These are phyloP conservation scores for Desoria tigrina DNA, from an alignment of 2,888 invertebrate genomes.

Conservation along the genomic window DNA sequence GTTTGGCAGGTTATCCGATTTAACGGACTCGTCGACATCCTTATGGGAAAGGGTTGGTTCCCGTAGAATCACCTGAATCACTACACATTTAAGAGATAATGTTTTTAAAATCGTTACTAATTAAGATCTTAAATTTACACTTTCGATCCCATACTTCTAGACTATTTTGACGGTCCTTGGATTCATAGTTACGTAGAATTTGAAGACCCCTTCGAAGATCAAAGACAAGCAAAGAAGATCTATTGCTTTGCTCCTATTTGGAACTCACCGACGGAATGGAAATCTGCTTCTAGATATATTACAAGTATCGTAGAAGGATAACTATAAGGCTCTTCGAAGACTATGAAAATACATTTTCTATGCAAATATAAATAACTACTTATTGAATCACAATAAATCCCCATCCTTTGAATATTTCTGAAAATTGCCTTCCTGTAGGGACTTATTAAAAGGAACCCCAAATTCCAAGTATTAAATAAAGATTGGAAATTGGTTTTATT, in stretches of 20 bases:
- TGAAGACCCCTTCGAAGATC: neutral
- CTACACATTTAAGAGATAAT: neutral
- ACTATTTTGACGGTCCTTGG: conserved; percentile 31
- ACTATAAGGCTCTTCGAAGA: neutral
- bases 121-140: no score
- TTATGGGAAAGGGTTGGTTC: conserved; percentile 31
- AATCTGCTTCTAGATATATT: neutral
- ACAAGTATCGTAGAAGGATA: neutral
- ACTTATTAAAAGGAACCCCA: no score
- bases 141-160: no score
- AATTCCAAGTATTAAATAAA: no score
- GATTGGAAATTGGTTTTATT: no score
- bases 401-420: no score
- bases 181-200: conserved; percentile 27
- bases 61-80: no score
- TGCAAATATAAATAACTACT: no score
- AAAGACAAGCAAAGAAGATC: conserved; percentile 20
- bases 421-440: no score
- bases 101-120: no score
- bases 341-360: neutral
- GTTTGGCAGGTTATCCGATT: conserved; percentile 28
- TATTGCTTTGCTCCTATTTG: conserved; percentile 40
- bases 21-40: conserved; percentile 19
- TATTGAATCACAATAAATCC: no score
- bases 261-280: conserved; percentile 21